These are phyloP conservation scores for Orthonychiurus folsomi DNA, from an alignment of 2,888 invertebrate species.

Conservation along the genomic window DNA sequence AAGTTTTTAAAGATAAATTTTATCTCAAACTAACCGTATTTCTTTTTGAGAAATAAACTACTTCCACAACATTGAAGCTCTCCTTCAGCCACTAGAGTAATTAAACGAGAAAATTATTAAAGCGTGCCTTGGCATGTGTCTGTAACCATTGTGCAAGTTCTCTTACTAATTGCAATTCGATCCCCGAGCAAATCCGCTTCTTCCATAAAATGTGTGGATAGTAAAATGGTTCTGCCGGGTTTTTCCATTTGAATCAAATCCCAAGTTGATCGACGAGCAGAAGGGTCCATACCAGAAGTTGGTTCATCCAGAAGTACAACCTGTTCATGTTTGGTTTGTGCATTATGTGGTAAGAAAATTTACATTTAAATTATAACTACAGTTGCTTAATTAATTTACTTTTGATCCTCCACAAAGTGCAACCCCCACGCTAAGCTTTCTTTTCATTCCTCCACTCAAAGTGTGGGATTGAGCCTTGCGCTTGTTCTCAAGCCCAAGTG, in stretches of 20 bases:
- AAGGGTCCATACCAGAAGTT: slow-evolving; percentile 42
- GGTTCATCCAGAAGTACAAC: slow-evolving; percentile 16
- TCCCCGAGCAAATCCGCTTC: slow-evolving; percentile 60
- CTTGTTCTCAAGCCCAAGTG: slow-evolving; percentile 59
- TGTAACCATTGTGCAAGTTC: too few relatives aligned
- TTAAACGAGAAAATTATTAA: too few relatives aligned
- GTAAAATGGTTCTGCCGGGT: slow-evolving; percentile 66
- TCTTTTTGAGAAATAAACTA: slow-evolving; percentile 68
- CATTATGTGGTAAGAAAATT: too few relatives aligned
- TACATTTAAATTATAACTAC: too few relatives aligned
- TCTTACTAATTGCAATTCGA: slow-evolving; percentile 73
- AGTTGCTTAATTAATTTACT: too few relatives aligned
- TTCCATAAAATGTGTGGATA: slow-evolving; percentile 56
- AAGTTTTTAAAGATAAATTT: too few relatives aligned
- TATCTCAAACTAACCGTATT: slow-evolving; percentile 45
- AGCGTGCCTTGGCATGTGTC: too few relatives aligned
- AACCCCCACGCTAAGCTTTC: slow-evolving; percentile 77
- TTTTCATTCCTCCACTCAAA: slow-evolving; percentile 86
- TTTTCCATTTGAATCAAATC: slow-evolving; percentile 47
- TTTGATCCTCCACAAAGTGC: slow-evolving; percentile 62
- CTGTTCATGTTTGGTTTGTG: background rate
- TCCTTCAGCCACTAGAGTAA: slow-evolving; percentile 69
- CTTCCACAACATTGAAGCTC: slow-evolving; percentile 67
- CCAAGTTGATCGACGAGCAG: slow-evolving; percentile 47
- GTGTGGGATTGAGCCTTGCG: slow-evolving; percentile 52